phyloP scores from a whole-genome alignment of 1,140 invertebrate genomes.

The Galendromus occidentalis region DNA sequence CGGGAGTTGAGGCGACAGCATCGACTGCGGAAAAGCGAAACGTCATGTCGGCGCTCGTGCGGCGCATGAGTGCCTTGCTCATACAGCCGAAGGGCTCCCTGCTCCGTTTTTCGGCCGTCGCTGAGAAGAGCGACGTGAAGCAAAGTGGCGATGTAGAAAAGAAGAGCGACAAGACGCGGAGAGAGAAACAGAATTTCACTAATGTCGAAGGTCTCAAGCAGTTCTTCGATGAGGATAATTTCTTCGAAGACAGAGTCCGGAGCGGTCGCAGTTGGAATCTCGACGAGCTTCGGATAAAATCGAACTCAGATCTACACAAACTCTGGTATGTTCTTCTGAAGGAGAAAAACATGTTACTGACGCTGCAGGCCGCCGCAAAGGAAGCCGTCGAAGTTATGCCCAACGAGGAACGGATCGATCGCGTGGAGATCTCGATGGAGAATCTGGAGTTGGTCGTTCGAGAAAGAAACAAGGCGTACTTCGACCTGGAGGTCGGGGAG shows the following conservation, averaged over 20 bases:
- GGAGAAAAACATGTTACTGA: conserved; percentile 88
- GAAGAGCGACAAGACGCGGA: neutral
- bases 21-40: no score
- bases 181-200: neutral
- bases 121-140: no score
- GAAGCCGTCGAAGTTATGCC: conserved; percentile 51
- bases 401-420: conserved; percentile 82
- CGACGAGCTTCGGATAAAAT: conserved; percentile 84
- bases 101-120: no score
- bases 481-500: conserved; percentile 68
- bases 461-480: conserved; percentile 79
- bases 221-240: conserved; percentile 85
- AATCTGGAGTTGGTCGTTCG: conserved; percentile 75
- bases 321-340: conserved; percentile 90
- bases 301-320: conserved; percentile 89
- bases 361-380: conserved; percentile 73
- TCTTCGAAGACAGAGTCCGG: conserved; percentile 52
- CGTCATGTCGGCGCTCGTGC: no score
- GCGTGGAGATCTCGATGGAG: conserved; percentile 81
- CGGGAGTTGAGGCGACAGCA: no score
- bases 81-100: no score
- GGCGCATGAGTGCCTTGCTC: no score
- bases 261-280: conserved; percentile 58
- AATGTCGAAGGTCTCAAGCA: conserved; percentile 39
- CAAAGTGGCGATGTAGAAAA: neutral